Base-by-base conservation (phyloP, 2,888 invertebrate species). In the Caenorhabditis sinica region DNA sequence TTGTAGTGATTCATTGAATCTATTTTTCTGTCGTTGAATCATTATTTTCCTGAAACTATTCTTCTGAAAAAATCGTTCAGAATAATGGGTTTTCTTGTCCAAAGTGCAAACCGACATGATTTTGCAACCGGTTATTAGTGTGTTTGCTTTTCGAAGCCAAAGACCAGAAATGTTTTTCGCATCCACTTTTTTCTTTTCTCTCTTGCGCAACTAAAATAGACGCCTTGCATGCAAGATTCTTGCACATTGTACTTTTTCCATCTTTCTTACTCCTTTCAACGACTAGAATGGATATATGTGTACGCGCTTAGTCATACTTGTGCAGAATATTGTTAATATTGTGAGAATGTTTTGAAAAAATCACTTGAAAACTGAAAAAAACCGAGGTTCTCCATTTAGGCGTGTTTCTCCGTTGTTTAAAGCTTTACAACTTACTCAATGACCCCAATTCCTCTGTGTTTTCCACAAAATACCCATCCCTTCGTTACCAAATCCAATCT, bases 81-180 rank as follows among this genome's bases (percentile, higher is more conserved):
- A 20, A 56, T 56, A 28, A 15, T 0, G 13, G 28, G 28, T 25
- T 28, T 28, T 15, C 15, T 15, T 28, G 17, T 9, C 0, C 53
- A 77, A 77, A 77, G 77, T 77, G 65, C 63, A 79, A 36, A 25
- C 30, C 53, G 43, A 63, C 53, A 56, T 61, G 30, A 45, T 28
- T 28, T 20, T 49, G 25, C 56, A 73, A 66, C 80, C 72, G 80
- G 80, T 80, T 80, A 6, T 65, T 65, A 45, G 30, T 43, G 40
- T 80, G 36, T 80, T 80, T 72, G 72, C 80, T 58, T 72, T 49
- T 66, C 28, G 33, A 80, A 79, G 73, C 80, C 80, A 80, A 80
- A 80, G 80, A 80, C 66, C 72, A 80, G 40, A 58, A 43, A 76
- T 76, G 65, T 76, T 66, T 68, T 60, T 58, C 68, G 58, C 65